phyloP scores from a whole-genome alignment of 2,113 vertebrate species.

The Saccopteryx bilineata region DNA sequence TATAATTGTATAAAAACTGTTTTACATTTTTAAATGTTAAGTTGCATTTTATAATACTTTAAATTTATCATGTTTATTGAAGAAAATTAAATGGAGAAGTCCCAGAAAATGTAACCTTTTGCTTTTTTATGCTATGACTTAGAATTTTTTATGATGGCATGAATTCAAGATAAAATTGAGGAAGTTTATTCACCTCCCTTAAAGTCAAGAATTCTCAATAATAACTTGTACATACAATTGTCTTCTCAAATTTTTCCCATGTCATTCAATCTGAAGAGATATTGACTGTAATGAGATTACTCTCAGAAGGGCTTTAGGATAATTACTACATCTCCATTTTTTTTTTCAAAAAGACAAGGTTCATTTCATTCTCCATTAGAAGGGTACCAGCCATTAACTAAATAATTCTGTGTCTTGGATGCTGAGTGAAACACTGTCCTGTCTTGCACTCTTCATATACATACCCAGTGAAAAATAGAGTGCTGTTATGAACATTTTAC shows the following conservation, averaged over 20 bases:
- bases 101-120: not conserved
- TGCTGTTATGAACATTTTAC: not conserved
- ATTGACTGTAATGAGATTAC: not conserved
- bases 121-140: not conserved
- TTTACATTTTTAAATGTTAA: not conserved
- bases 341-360: constrained; percentile 16
- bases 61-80: not conserved
- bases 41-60: not conserved
- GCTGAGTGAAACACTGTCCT: not conserved
- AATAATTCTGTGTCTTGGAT: not conserved
- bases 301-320: not conserved
- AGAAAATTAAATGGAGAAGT: not conserved
- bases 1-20: not conserved
- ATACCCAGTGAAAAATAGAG: not conserved
- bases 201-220: not conserved
- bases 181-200: not conserved
- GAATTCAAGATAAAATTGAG: not conserved
- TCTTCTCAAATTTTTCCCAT: not conserved
- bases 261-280: constrained; percentile 36
- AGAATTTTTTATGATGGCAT: not conserved
- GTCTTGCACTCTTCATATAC: not conserved
- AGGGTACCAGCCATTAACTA: not conserved
- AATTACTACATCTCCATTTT: not conserved
- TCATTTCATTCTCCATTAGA: constrained; percentile 50
- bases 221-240: not conserved